phyloP scores from a whole-genome alignment of 53 echinoderm and acorn worm species.

The Holothuria scabra region DNA sequence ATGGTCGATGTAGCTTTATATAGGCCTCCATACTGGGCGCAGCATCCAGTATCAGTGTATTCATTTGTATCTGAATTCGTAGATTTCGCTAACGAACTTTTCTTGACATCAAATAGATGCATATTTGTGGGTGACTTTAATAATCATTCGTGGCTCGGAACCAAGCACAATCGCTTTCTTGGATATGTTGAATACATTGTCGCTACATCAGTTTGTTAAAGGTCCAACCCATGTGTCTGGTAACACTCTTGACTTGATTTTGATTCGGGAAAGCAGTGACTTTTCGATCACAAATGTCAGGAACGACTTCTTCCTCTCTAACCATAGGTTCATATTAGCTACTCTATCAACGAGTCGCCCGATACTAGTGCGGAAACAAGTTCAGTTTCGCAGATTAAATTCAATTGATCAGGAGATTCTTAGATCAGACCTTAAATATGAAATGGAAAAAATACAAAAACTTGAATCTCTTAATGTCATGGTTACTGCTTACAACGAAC shows the following conservation, averaged over 20 bases:
- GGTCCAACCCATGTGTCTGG: too few relatives aligned
- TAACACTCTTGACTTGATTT: conserved; percentile 24
- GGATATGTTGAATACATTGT: too few relatives aligned
- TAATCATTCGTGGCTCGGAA: too few relatives aligned
- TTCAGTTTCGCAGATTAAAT: conserved; percentile 34
- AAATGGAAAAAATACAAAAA: background rate
- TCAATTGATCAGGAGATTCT: conserved; percentile 17
- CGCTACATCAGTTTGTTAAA: too few relatives aligned
- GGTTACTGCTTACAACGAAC: conserved; percentile 1
- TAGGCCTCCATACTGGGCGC: too few relatives aligned
- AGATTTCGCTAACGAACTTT: too few relatives aligned
- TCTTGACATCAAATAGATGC: too few relatives aligned
- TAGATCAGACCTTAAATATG: background rate
- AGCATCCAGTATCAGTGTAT: too few relatives aligned
- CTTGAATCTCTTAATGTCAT: conserved; percentile 4
- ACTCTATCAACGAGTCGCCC: conserved; percentile 39
- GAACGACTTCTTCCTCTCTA: conserved; percentile 23
- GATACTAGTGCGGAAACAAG: conserved; percentile 20
- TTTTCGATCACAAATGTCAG: conserved; percentile 18
- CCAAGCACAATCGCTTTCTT: too few relatives aligned
- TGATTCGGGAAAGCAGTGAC: conserved; percentile 21
- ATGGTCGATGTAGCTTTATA: too few relatives aligned
- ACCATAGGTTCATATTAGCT: conserved; percentile 17
- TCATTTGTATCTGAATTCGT: too few relatives aligned
- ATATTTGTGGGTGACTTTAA: too few relatives aligned